Base-by-base conservation (phyloP, 2,113 vertebrate species). In the Aptenodytes forsteri region DNA sequence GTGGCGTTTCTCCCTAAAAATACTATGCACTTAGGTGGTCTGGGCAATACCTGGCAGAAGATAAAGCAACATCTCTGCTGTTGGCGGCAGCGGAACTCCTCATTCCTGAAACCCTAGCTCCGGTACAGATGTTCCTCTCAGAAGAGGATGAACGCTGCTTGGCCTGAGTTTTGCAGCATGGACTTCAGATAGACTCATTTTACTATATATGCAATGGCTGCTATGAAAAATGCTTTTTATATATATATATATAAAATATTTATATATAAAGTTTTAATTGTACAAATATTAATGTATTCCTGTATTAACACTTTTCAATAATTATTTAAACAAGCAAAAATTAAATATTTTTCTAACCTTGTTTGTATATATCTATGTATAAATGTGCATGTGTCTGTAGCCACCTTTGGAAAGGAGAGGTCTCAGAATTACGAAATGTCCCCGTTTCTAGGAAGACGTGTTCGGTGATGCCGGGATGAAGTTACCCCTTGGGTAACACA, bases 291-390 rank as follows among this genome's bases (percentile, higher is more conserved):
- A 98, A 98, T 90, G 50, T 98, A 98, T 98, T 98, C 90, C 94
- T 98, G 77, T 97, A 97, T 98, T 98, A 98, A 98, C 97, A 97
- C 96, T 95, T 97, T 93, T 93, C 91, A 95, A 72, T 98, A 98
- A 98, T 97, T 98, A 98, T 98, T 98, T 98, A 98, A 98, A 94
- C 90, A 76, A 97, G 95, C 95, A 97, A 97, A 98, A 98, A 97
- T 94, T 97, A 97, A 98, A 95, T 98, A 98, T 99, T 99, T 99
- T 98, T 98, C 94, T 98, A 98, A 98, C 96, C 95, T 97, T 89
- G 93, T 98, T 97, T 97, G 98, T 98, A 95, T 96, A 98, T 98
- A 98, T 97, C 90, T 98, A 18, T 97, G 96, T 94, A 50, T 95
- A 91, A 91, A n/a, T 65, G 70, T 72, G 77, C 95, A 89, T 91